Conservation (phyloP, 1,140 invertebrate genomes). For the Drosophila persimilis region DNA sequence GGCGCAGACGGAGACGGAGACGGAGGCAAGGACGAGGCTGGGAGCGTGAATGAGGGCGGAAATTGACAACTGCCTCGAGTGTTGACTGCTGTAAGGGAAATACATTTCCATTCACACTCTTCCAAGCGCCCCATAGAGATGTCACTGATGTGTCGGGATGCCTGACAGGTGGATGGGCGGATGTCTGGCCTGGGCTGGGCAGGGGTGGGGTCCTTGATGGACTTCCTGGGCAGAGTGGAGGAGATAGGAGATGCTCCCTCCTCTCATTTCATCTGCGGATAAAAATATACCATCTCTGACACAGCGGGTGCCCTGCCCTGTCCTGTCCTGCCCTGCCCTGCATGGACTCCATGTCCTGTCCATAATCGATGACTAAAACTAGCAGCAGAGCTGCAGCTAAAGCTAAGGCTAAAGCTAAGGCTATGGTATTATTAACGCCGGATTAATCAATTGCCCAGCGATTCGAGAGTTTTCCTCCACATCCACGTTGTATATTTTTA, state of each 20-base stretch:
- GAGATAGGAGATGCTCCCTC: not conserved
- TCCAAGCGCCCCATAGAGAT: constrained; percentile 31
- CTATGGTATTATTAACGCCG: constrained; percentile 67
- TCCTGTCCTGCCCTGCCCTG: too few relatives aligned
- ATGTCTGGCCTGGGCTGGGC: too few relatives aligned
- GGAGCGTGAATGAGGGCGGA: constrained; percentile 43
- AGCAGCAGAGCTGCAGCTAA: not conserved
- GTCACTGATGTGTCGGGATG: constrained; percentile 50
- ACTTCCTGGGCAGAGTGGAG: constrained; percentile 43
- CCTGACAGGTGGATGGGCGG: constrained; percentile 52
- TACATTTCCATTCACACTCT: constrained; percentile 64
- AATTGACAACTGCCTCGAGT: constrained; percentile 58
- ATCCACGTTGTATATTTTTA: constrained; percentile 26
- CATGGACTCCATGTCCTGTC: too few relatives aligned
- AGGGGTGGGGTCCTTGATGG: constrained; percentile 31
- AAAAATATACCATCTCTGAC: constrained; percentile 44
- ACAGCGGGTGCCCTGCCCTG: too few relatives aligned
- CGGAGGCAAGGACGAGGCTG: constrained; percentile 40
- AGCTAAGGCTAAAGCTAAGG: not conserved
- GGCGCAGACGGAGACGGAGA: constrained; percentile 20
- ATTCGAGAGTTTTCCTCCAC: constrained; percentile 46
- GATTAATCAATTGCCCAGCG: constrained; percentile 78
- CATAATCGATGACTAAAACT: constrained; percentile 7
- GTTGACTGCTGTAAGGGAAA: constrained; percentile 70
- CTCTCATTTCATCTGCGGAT: constrained; percentile 14